A percentile compares a stretch with the other conserved stretches of the same genome.
phyloP scores from a whole-genome alignment of 2,113 vertebrate species.

The Noturus placidus region DNA sequence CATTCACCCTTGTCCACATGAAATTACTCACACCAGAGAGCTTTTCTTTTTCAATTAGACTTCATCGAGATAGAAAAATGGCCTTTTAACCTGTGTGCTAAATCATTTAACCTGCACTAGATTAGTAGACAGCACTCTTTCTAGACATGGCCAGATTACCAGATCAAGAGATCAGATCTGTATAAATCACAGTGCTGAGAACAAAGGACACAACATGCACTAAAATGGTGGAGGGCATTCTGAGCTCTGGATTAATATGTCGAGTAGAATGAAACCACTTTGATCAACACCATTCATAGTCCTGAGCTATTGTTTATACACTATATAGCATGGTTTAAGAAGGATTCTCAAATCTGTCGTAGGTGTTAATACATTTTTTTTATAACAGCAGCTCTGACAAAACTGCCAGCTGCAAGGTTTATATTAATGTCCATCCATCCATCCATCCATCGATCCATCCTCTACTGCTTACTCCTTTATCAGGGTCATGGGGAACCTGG shows the following conservation, averaged over 20 bases:
- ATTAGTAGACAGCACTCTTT: constrained; percentile 8
- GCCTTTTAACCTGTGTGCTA: background rate
- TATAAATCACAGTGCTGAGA: background rate
- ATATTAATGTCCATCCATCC: too few relatives aligned
- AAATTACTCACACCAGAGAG: background rate
- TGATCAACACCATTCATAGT: background rate
- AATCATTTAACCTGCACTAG: constrained; percentile 8
- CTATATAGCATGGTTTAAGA: background rate
- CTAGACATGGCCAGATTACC: background rate
- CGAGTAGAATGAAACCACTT: background rate
- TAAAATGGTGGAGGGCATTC: background rate
- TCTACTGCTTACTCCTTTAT: too few relatives aligned
- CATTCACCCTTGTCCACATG: background rate
- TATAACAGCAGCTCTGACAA: background rate
- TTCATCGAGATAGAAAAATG: background rate
- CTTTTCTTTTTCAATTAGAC: constrained; percentile 23
- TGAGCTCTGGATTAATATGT: background rate
- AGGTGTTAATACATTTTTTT: background rate
- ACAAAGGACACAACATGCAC: background rate
- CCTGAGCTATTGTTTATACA: background rate
- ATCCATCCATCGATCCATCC: too few relatives aligned
- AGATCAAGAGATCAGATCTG: background rate
- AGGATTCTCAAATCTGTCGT: background rate
- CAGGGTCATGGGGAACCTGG: too few relatives aligned
- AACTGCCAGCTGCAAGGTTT: background rate